Base-by-base conservation (phyloP, 2,797 vertebrate species). In the Danionella dracula region DNA sequence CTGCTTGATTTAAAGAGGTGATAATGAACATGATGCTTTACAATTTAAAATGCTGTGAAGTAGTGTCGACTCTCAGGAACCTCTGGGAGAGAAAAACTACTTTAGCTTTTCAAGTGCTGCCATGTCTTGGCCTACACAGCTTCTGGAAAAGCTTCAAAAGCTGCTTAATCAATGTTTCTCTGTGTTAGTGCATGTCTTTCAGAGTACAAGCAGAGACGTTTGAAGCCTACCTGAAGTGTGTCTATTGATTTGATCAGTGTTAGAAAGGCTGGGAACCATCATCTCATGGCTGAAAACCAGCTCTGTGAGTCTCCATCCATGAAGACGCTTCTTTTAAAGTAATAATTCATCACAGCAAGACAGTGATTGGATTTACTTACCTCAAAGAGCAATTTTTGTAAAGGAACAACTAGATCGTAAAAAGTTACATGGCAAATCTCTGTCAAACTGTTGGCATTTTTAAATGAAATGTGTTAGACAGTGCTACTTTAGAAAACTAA, bases 191-290 rank as follows among this genome's bases (percentile, higher is more conserved):
- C 80, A 71, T 42, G 42, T 72, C 71, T 80, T 71, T 76, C 69
- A 56, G 75, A 59, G 76, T 73, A 73, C 76, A 74, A 74, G 75
- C 82, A 76, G 54, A 77, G 68, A 84, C 73, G 71, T 74, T 66
- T 75, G 78, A 83, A 74, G 84, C 78, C 78, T 80, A 82, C 75
- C 78, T 76, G 76, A 79, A 79, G 79, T 79, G 74, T 58, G 50
- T 13, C 58, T 84, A 85, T 85, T 78, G 83, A 86, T 85, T 81
- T 83, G 73, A 78, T 55, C 46, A 76, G 73, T 76, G 81, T 81
- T 77, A 85, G 73, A 78, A 67, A 76, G 82, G 75, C 79, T 79
- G 78, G 72, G 50, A 72, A 71, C 41, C 38, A 78, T 73, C 67
- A 56, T 54, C 57, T 74, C 71, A 69, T 72, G 70, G 37, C 55